Percentiles rank a stretch among this genome's conserved stretches.
Conservation (phyloP, 2,113 vertebrate genomes). For the Marmota monax region DNA sequence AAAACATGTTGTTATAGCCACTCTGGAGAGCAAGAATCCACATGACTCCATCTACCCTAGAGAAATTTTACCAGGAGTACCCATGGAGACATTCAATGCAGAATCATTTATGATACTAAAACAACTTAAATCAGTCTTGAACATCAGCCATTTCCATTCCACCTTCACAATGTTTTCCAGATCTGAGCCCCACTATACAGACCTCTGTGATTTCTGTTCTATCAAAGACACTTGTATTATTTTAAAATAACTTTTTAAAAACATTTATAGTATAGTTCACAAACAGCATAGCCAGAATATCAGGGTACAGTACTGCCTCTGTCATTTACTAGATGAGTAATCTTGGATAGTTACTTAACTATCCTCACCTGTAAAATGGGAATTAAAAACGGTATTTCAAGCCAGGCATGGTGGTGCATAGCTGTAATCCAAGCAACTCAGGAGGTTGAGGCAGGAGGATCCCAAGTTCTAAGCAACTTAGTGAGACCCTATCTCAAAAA, state of each 20-base stretch:
- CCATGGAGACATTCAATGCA: not conserved
- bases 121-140: not conserved
- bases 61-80: not conserved
- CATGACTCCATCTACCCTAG: not conserved
- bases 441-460: too few relatives aligned
- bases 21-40: conserved; percentile 9
- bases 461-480: too few relatives aligned
- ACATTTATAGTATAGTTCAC: not conserved
- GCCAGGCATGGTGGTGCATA: too few relatives aligned
- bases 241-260: conserved; percentile 31
- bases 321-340: not conserved
- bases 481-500: too few relatives aligned
- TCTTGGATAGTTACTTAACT: not conserved
- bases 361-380: not conserved
- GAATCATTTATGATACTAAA: not conserved
- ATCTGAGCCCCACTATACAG: not conserved
- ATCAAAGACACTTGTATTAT: not conserved
- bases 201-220: not conserved
- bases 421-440: too few relatives aligned
- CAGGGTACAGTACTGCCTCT: not conserved
- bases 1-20: not conserved
- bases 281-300: not conserved
- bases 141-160: not conserved
- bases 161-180: not conserved
- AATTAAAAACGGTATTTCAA: not conserved